Evolutionary conservation across 2,797 vertebrate species (phyloP), one percentile per base, ranked within the genome.

Genomic region (Alosa sapidissima): DNA sequence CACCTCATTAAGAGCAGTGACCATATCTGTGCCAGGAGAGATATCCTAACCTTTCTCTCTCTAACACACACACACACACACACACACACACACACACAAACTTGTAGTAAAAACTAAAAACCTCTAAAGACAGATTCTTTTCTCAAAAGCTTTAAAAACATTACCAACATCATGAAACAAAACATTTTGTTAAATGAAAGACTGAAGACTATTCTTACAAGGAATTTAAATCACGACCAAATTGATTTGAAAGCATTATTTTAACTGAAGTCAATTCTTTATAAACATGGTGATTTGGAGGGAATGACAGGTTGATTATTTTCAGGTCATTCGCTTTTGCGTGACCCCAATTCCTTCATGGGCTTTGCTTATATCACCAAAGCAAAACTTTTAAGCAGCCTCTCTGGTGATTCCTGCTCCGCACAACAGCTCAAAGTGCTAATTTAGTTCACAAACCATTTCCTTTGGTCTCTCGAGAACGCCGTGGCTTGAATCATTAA

Each of bases 1-100:
- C 81, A 68, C 52, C 75, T 72, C 83, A 84, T 81, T 84, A 84
- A 47, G 72, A 47, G 41, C 72, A 78, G 72, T 78, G 72, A 78
- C 72, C 72, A 47, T 78, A 78, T 78, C 41, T 78, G 72, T 78
- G 41, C 5, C 72, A 78, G 36, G 19, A 21, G 72, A 45, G 72
- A 47, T 78, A 47, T 78, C 72, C 45, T 47, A 78, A 47, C 72
- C 72, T 47, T 16, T 78, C 14, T 36, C 60, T 16, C 33, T 19
- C 11, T 41, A 4, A 16, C 21, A 36, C 0, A 68, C 24, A 16
- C 68, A 75, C 33, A 75, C 9, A 33, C 24, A 45, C 13, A 41
- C 36, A 41, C 16, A 75, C 68, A 75, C 33, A 75, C 9, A 33
- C 24, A 45, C 13, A 41, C 36, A 41, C 16, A 75, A 2, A 45